Conservation (phyloP, 1,140 invertebrate species). For the Hyposmocoma kahamanoa region DNA sequence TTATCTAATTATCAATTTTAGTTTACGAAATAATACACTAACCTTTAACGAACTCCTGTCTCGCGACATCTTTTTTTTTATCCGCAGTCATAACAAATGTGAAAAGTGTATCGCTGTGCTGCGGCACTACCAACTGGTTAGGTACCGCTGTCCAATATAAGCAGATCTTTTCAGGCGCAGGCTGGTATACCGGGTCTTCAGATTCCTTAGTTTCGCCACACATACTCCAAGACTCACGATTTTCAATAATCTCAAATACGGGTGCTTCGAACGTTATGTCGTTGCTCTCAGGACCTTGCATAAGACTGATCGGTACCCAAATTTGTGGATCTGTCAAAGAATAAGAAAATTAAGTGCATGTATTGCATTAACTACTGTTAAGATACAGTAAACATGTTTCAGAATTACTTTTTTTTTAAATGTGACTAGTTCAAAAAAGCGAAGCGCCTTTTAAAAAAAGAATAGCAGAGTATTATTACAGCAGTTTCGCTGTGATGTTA, state of each 20-base stretch:
- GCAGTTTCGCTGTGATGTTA: too few relatives aligned
- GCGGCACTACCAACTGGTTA: conserved; percentile 59
- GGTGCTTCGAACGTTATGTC: conserved; percentile 54
- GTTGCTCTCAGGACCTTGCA: conserved; percentile 51
- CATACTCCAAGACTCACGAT: conserved; percentile 44
- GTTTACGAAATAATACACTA: conserved; percentile 16
- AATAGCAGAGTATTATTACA: too few relatives aligned
- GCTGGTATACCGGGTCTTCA: conserved; percentile 66
- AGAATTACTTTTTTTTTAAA: too few relatives aligned
- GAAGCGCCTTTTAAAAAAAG: too few relatives aligned
- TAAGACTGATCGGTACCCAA: conserved; percentile 59
- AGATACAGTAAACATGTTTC: too few relatives aligned
- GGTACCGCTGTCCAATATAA: conserved; percentile 70
- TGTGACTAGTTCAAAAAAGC: too few relatives aligned
- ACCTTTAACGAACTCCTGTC: conserved; percentile 71
- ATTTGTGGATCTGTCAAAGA: conserved; percentile 54
- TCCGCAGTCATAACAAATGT: conserved; percentile 73
- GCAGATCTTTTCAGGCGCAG: conserved; percentile 48
- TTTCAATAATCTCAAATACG: conserved; percentile 45
- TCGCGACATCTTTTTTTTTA: conserved; percentile 61
- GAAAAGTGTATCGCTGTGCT: conserved; percentile 55
- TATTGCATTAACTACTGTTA: too few relatives aligned
- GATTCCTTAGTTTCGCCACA: conserved; percentile 59
- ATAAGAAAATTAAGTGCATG: too few relatives aligned
- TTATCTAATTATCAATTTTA: too few relatives aligned